phyloP scores from a whole-genome alignment of 1,140 invertebrate species.

The Drosophila willistoni region DNA sequence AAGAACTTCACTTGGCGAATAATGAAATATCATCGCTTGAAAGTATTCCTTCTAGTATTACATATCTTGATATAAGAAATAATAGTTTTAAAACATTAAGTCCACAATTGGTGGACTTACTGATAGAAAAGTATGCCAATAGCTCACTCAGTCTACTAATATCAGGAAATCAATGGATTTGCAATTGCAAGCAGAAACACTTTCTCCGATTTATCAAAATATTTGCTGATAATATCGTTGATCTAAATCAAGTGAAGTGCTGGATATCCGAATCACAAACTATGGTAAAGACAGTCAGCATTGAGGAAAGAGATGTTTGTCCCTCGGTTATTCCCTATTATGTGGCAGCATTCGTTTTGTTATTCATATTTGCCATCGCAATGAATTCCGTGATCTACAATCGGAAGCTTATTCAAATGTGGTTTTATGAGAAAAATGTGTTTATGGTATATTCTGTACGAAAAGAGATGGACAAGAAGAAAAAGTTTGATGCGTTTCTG shows the following conservation, averaged over 20 bases:
- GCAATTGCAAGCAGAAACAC: background rate
- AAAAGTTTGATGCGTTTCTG: background rate
- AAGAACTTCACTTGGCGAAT: too few relatives aligned
- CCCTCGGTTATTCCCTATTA: background rate
- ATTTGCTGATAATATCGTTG: background rate
- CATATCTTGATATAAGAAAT: too few relatives aligned
- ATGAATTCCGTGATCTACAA: background rate
- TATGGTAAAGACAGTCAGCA: background rate
- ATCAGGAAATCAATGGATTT: background rate
- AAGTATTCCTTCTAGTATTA: too few relatives aligned
- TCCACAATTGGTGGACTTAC: background rate
- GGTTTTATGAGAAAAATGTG: constrained; percentile 1
- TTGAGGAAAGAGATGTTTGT: constrained; percentile 5
- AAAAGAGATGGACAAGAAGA: background rate
- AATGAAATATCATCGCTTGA: too few relatives aligned
- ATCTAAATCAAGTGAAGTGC: background rate
- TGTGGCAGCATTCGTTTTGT: background rate
- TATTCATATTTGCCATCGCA: background rate
- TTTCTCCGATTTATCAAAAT: background rate
- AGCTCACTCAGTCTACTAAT: background rate
- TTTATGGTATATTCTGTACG: too few relatives aligned
- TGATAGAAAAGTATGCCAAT: background rate
- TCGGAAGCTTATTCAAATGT: background rate
- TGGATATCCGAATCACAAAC: background rate
- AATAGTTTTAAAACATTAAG: background rate